Percentiles rank a stretch among this genome's conserved stretches.
Evolutionary conservation across 1,140 invertebrate species (phyloP).

Genomic region (Ridgeia piscesae): DNA sequence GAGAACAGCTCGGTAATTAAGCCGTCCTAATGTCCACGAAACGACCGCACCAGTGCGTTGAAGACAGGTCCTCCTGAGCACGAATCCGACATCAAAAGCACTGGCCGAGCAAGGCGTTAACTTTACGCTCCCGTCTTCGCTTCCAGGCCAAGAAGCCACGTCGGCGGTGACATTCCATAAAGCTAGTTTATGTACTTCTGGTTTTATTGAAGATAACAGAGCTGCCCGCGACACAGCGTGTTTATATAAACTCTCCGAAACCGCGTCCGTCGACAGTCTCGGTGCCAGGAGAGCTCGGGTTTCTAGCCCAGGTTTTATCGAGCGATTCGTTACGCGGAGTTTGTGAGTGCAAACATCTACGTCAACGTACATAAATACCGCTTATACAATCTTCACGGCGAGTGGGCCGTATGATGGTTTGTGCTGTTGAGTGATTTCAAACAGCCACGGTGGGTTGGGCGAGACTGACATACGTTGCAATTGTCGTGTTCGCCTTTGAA

Average conservation of each 20-base stretch:
- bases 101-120: neutral
- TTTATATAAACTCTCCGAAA: neutral
- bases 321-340: neutral
- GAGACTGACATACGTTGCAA: neutral
- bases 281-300: neutral
- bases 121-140: neutral
- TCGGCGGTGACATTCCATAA: neutral
- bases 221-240: neutral
- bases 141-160: neutral
- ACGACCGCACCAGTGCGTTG: neutral
- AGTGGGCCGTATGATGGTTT: neutral
- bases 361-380: neutral
- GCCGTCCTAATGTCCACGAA: neutral
- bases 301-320: neutral
- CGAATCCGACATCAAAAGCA: neutral
- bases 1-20: neutral
- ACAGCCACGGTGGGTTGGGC: too few relatives aligned
- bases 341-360: neutral
- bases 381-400: neutral
- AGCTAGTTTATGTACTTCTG: neutral
- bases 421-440: neutral
- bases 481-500: neutral
- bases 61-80: neutral
- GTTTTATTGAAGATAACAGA: neutral
- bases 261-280: neutral